Base-by-base conservation (phyloP, 2,888 invertebrate species). In the Prosapia bicincta region DNA sequence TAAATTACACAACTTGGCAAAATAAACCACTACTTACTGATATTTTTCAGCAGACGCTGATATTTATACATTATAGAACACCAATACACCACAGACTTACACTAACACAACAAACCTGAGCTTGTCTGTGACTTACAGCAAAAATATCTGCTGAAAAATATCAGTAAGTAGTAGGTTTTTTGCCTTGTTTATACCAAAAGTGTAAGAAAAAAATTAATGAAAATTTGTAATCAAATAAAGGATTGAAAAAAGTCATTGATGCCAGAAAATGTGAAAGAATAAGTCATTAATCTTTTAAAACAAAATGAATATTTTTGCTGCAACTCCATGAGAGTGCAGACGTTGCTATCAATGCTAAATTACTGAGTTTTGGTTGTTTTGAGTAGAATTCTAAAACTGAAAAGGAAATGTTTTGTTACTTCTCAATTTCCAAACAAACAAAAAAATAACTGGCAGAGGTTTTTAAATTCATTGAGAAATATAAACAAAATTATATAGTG, bases 281-380 rank as follows among this genome's bases (percentile, higher is more conserved):
- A 1, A 1, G 7, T 75, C 3, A 32, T 75, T 6, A 13, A 43
- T 10, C 25, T 25, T 15, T n/a, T 75, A 25, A 71, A 74, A 65
- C 65, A 74, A 70, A 65, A 67, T 67, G 67, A 72, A 7, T 71
- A n/a, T 66, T 76, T 26, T 67, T 71, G 13, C 3, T 76, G 28
- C 68, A 72, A 68, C 65, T 76, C 24, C 72, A 76, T 68, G 69
- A 76, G 43, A 72, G 72, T 43, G 72, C 76, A 66, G 72, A 76
- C 20, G 25, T 76, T 67, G 71, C 75, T 66, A 38, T n/a, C 25
- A 7, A 54, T 2, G 66, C 76, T 25, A 71, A 38, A 13, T 38
- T 38, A 38, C 15, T 38, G 15, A 15, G 13, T 28, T 66, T 71
- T 72, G 69, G 38, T 76, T 9, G 38, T 28, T 72, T 72, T 54